Base-by-base conservation (phyloP, 2,888 invertebrate species). In the Sylvicola cinctus region DNA sequence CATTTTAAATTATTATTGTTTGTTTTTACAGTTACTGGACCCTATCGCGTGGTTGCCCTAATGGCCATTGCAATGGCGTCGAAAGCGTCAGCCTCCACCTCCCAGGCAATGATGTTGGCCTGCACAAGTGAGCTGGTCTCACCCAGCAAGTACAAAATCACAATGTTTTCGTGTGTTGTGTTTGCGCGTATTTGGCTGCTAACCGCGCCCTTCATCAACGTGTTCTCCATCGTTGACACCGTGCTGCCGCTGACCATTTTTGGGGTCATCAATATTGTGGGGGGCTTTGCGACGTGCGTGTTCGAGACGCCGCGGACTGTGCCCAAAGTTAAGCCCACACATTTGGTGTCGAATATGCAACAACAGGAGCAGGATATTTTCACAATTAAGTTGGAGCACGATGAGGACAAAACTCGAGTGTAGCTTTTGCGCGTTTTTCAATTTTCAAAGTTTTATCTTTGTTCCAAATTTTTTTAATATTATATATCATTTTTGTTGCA, bases 111-210 rank as follows among this genome's bases (percentile, higher is more conserved):
- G 49, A 41, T 58, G 6, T 39, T 54, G 32, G 57, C 56, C 36
- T 58, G 58, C 42, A 52, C 55, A 42, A 45, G 49, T 10, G 60
- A 60, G 37, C 41, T 60, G 17, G 48, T 60, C 45, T 52, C 60
- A 38, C 40, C 46, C 3, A 46, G 51, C 28, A 56, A 57, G 36
- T 52, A 51, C 36, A 46, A 48, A 36, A 48, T 55, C 4, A 55
- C 50, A 32, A 51, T 50, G 31, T 57, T 56, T 40, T 57, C 57
- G 0, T 55, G 55, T 16, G 50, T 55, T 29, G 55, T 55, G 4
- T 57, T 51, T 50, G 52, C 57, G 3, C 45, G 58, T 6, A 41
- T 58, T 8, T 56, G 54, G 50, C 44, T 57, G 14, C 43, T 58
- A 6, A 49, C 52, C n/a, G 56, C 57, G 0, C 58, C 58, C 3